Conservation (phyloP, 2,113 vertebrate species). For the Pleuronectes platessa region DNA sequence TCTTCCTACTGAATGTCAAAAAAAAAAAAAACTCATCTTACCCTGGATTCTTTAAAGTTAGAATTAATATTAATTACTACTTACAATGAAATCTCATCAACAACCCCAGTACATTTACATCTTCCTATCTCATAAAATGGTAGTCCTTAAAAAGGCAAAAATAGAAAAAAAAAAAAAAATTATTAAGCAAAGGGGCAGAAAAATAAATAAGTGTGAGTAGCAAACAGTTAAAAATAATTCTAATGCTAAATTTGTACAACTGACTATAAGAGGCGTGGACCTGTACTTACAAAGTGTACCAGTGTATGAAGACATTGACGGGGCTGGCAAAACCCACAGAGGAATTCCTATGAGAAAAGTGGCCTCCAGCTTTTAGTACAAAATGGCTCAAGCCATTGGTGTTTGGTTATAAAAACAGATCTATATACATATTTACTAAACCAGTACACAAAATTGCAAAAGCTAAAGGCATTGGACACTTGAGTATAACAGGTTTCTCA, state of each 20-base stretch:
- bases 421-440: slow-evolving; percentile 68
- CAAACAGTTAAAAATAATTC: slow-evolving; percentile 69
- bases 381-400: slow-evolving; percentile 74
- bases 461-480: slow-evolving; percentile 79
- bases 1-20: slow-evolving; percentile 73
- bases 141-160: slow-evolving; percentile 42
- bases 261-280: slow-evolving; percentile 60
- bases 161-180: slow-evolving; percentile 47
- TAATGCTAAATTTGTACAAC: slow-evolving; percentile 66
- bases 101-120: slow-evolving; percentile 70
- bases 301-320: slow-evolving; percentile 81
- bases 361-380: slow-evolving; percentile 79
- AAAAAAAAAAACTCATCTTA: slow-evolving; percentile 71
- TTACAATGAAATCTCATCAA: slow-evolving; percentile 79
- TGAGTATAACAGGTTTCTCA: slow-evolving; percentile 72
- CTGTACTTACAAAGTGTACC: slow-evolving; percentile 79
- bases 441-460: slow-evolving; percentile 77
- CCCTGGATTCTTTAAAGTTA: slow-evolving; percentile 82
- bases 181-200: slow-evolving; percentile 62
- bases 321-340: slow-evolving; percentile 65
- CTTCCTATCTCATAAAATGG: slow-evolving; percentile 66
- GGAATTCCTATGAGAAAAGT: slow-evolving; percentile 75
- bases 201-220: slow-evolving; percentile 77
- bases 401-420: slow-evolving; percentile 74
- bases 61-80: slow-evolving; percentile 78